Conservation (phyloP, 2,797 vertebrate genomes). For the Nannoperca obscura region DNA sequence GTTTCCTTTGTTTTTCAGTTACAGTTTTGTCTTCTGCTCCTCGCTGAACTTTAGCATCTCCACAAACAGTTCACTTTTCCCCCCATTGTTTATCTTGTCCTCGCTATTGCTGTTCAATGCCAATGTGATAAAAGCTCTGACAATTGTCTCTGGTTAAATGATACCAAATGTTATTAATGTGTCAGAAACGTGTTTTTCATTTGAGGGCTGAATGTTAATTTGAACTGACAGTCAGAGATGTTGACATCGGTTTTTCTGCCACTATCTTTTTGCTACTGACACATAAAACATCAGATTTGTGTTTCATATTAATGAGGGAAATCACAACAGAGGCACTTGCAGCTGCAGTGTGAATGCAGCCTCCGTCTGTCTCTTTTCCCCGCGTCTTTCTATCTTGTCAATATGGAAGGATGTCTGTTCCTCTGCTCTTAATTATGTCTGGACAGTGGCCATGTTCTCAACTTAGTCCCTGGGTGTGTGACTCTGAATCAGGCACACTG, state of each 20-base stretch:
- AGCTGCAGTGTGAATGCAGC: constrained; percentile 20
- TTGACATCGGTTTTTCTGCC: constrained; percentile 18
- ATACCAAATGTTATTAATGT: constrained; percentile 17
- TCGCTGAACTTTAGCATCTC: not conserved
- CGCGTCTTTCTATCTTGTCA: constrained; percentile 38
- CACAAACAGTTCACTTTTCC: not conserved
- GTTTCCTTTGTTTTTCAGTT: constrained; percentile 3
- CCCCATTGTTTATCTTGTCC: not conserved
- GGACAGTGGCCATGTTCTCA: constrained; percentile 69
- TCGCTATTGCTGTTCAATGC: not conserved
- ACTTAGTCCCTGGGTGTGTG: constrained; percentile 53
- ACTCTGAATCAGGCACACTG: constrained; percentile 47
- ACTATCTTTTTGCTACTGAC: constrained; percentile 8
- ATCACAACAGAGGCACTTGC: constrained; percentile 21
- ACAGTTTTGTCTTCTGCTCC: not conserved
- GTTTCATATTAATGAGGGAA: not conserved
- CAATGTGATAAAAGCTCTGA: not conserved
- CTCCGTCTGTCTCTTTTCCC: constrained; percentile 39
- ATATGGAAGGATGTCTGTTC: constrained; percentile 52
- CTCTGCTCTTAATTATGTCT: constrained; percentile 69
- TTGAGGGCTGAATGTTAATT: not conserved
- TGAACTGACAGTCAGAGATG: constrained; percentile 14
- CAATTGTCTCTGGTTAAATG: constrained; percentile 3
- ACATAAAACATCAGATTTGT: constrained; percentile 10
- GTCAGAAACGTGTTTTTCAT: constrained; percentile 9